A percentile compares a stretch with the other conserved stretches of the same genome.
Evolutionary conservation across 2,113 vertebrate species (phyloP).

Genomic region (Edolisoma coerulescens): DNA sequence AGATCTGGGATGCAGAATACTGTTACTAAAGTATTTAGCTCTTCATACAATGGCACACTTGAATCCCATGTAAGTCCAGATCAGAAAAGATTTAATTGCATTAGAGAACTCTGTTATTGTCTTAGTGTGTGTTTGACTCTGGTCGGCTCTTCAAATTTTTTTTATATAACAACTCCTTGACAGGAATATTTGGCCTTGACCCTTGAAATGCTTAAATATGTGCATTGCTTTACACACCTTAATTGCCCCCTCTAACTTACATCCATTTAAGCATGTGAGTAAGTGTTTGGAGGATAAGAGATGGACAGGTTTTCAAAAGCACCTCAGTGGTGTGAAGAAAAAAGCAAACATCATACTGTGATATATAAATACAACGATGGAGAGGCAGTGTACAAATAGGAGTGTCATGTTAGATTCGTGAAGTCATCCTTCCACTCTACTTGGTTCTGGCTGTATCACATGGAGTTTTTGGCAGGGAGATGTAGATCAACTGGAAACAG

Average conservation of each 20-base stretch:
- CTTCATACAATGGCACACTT: not conserved
- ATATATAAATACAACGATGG: not conserved
- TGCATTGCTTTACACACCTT: not conserved
- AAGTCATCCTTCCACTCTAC: slow-evolving; percentile 62
- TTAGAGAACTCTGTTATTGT: not conserved
- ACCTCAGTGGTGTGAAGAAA: not conserved
- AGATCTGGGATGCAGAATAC: not conserved
- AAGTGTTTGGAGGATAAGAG: not conserved
- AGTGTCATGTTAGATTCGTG: slow-evolving; percentile 62
- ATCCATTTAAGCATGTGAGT: not conserved
- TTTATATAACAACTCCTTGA: not conserved
- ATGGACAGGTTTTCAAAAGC: not conserved
- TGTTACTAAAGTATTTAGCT: not conserved
- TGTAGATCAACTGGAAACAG: slow-evolving; percentile 25
- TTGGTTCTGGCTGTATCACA: slow-evolving; percentile 51
- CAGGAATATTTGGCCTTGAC: not conserved
- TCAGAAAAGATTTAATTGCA: slow-evolving; percentile 5
- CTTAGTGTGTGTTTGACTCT: not conserved
- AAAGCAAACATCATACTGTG: not conserved
- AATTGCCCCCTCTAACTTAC: not conserved
- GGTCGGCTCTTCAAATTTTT: not conserved
- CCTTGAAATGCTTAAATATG: not conserved
- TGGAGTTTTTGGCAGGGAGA: slow-evolving; percentile 45
- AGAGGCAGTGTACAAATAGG: slow-evolving; percentile 51
- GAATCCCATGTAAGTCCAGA: not conserved